Conservation (phyloP, 1,140 invertebrate genomes). For the Caenorhabditis brenneri region DNA sequence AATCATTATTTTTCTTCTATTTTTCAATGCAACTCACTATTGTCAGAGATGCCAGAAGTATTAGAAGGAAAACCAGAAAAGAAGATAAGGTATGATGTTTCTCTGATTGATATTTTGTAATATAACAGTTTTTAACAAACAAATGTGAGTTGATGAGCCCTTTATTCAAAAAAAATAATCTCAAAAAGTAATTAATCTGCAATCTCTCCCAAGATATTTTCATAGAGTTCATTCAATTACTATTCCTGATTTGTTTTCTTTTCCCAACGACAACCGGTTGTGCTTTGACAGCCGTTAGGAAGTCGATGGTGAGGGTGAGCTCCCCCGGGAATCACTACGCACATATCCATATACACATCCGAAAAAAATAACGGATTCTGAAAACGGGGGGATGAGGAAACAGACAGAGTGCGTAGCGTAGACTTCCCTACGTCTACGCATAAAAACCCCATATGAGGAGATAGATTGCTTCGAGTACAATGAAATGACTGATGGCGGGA, state of each 20-base stretch:
- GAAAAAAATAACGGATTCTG: constrained; percentile 24
- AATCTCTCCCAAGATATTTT: too few species aligned
- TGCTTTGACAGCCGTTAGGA: constrained; percentile 20
- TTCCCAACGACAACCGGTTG: constrained; percentile 31
- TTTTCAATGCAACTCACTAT: not conserved
- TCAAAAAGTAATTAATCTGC: too few species aligned
- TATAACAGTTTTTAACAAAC: too few species aligned
- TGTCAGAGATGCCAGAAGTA: not conserved
- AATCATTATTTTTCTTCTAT: not conserved
- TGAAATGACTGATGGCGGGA: constrained; percentile 16
- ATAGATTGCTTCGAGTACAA: constrained; percentile 23
- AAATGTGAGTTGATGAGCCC: too few species aligned
- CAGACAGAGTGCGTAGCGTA: not conserved
- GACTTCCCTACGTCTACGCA: not conserved
- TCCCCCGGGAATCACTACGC: constrained; percentile 16
- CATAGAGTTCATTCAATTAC: not conserved
- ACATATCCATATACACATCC: constrained; percentile 25
- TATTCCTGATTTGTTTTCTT: not conserved
- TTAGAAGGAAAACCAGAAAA: not conserved
- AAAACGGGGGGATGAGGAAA: not conserved
- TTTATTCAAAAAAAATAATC: too few species aligned
- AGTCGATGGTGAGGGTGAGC: not conserved
- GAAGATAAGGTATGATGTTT: not conserved
- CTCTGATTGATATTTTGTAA: not conserved
- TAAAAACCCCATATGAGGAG: constrained; percentile 28